Base-by-base conservation (phyloP, 2,113 vertebrate species). In the Leucoraja erinaceus region DNA sequence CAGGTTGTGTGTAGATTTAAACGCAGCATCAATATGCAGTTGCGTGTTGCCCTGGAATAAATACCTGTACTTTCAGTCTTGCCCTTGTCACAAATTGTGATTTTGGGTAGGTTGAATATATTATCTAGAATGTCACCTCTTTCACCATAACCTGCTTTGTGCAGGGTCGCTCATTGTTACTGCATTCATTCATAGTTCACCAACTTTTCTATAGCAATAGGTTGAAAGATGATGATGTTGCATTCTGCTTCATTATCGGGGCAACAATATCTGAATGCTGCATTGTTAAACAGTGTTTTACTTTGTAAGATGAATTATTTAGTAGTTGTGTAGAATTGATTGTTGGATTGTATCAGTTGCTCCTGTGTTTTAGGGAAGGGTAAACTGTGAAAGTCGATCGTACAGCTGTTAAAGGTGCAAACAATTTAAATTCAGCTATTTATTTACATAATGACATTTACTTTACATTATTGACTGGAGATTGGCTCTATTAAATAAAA, bases 181-280 rank as follows among this genome's bases (percentile, higher is more conserved):
- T 59, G 59, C 18, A 61, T 88, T 86, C 38, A 84, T 59, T 10
- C 70, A 88, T 66, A 63, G 59, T 88, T 88, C 83, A 88, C 14
- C 59, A 31, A 56, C 28, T 63, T 86, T 63, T 63, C 11, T 88
- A 7, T 63, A 7, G 83, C 12, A 61, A 31, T 33, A 61, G 28
- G 83, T 86, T 86, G 81, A 84, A 84, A 84, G 81, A 84, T 86
- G 59, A 63, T 11, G 28, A 66, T 7, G 28, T 86, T 86, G 83
- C n/a, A 61, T 88, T 88, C 63, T 88, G 59, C 61, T 63, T 61
- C 59, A 88, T 88, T 88, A 88, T 18, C 59, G 38, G n/a, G 56
- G 59, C 83, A 88, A 66, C 59, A 63, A n/a, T 31, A 63, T 88
- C 83, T 63, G 28, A 61, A n/a, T 18, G 28, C 56, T 28, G 28